Base-by-base conservation (phyloP, 2,113 vertebrate species). In the Xenopus laevis region DNA sequence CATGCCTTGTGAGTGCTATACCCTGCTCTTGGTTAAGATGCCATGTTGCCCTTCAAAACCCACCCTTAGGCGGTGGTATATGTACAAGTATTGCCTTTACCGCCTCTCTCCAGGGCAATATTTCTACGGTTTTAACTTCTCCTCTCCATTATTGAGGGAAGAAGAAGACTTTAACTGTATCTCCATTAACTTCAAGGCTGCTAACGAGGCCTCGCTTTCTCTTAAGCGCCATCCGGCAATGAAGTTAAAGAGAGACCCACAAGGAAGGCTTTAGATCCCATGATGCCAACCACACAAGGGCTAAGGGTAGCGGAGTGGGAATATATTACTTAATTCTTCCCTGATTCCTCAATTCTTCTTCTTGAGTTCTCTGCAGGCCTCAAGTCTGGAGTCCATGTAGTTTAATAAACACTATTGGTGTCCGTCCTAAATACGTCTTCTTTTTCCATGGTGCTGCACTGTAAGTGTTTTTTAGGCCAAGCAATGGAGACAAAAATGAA, bases 41-140 rank as follows among this genome's bases (percentile, higher is more conserved):
- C 10, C 62, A 64, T 46, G n/a, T 12, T 4, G 8, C 11, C 20
- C 10, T 15, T 10, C 15, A 10, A 40, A n/a, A 15, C 17, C 11
- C 17, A 11, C 59, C 23, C 18, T 11, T 50, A 50, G 12, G 47
- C 13, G 13, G 7, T 11, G 18, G 52, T 59, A 11, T 15, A 27
- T 30, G 73, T 75, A 75, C 73, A 75, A 75, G 46, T 75, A 75
- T 75, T 62, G 73, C 73, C 73, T 47, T 75, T 18, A 33, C 27
- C 3, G 57, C 73, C 73, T 75, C 73, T 75, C 73, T 75, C 73
- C 46, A 68, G 65, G 73, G 73, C 73, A 53, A 75, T 75, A 63
- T 75, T 75, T 75, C 73, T 75, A 75, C 73, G 44, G 57, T 47
- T 33, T n/a, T 30, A 23, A 45, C 57, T 57, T 66, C 58, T 30